Base-by-base conservation (phyloP, 2,113 vertebrate genomes). In the Gallinago undulata region DNA sequence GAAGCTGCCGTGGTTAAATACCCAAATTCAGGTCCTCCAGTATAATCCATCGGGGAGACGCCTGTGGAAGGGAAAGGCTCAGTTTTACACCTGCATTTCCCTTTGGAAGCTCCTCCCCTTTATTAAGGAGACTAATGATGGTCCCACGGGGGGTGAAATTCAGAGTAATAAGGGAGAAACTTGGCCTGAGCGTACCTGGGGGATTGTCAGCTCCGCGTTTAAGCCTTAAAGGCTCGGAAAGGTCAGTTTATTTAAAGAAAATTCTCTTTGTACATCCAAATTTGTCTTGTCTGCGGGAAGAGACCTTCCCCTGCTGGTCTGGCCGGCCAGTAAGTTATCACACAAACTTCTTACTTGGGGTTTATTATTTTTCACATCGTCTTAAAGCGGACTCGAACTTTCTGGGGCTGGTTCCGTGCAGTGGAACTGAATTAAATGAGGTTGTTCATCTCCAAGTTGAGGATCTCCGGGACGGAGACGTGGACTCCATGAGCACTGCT, bases 401-500 rank as follows among this genome's bases (percentile, higher is more conserved):
- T 47, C 19, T 15, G 56, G 16, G 51, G 24, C 17, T 1, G 8
- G 19, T 50, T 28, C n/a, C 35, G 56, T 24, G 22, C 33, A 21
- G 19, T 0, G 1, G 37, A 74, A 23, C 43, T 0, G 11, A 47
- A 43, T 57, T 28, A 28, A 59, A 21, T 11, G 59, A 45, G 19
- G 23, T 39, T 1, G 3, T n/a, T 73, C 18, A 14, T 43, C 35
- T 74, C 43, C 51, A 10, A 45, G 56, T 35, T n/a, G 80, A 17
- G 11, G 21, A 12, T 77, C 48, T 77, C 48, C 41, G 15, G 56
- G 66, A 33, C 33, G 66, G 43, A 33, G 35, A 18, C 0, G 15
- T 1, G 15, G 57, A 37, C 3, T 4, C 35, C 0, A 0, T 6
- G 66, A 18, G 25, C 0, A 2, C 35, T 28, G 18, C 50, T 43